phyloP scores from a whole-genome alignment of 2,888 invertebrate species.

The Charanyca ferruginea region DNA sequence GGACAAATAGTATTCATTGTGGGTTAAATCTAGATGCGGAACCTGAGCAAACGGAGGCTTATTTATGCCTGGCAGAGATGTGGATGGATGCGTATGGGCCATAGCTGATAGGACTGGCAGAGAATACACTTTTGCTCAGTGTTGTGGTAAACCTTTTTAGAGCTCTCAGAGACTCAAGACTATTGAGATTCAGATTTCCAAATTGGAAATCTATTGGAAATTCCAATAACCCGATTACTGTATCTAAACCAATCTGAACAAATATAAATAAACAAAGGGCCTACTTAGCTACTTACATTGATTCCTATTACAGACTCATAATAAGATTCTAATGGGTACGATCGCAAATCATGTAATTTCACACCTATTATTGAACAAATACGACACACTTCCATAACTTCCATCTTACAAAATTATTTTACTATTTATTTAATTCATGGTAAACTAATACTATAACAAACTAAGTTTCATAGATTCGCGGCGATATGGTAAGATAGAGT shows the following conservation, averaged over 20 bases:
- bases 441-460: slow-evolving; percentile 40
- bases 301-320: slow-evolving; percentile 77
- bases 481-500: slow-evolving; percentile 70
- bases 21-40: no score
- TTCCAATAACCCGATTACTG: not conserved
- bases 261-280: slow-evolving; percentile 27
- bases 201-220: no score
- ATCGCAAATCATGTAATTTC: slow-evolving; percentile 77
- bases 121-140: no score
- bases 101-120: no score
- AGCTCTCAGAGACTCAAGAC: no score
- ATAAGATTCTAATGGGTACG: slow-evolving; percentile 75
- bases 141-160: no score
- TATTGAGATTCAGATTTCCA: no score
- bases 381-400: slow-evolving; percentile 79
- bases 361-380: slow-evolving; percentile 81
- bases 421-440: slow-evolving; percentile 34
- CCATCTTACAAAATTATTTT: slow-evolving; percentile 63
- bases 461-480: slow-evolving; percentile 53
- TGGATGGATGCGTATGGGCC: no score
- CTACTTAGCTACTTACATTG: slow-evolving; percentile 80
- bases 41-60: no score
- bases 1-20: no score
- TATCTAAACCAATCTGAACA: slow-evolving; percentile 1
- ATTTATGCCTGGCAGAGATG: no score